Evolutionary conservation across 2,113 vertebrate genomes (phyloP).

Genomic region (Anas platyrhynchos): DNA sequence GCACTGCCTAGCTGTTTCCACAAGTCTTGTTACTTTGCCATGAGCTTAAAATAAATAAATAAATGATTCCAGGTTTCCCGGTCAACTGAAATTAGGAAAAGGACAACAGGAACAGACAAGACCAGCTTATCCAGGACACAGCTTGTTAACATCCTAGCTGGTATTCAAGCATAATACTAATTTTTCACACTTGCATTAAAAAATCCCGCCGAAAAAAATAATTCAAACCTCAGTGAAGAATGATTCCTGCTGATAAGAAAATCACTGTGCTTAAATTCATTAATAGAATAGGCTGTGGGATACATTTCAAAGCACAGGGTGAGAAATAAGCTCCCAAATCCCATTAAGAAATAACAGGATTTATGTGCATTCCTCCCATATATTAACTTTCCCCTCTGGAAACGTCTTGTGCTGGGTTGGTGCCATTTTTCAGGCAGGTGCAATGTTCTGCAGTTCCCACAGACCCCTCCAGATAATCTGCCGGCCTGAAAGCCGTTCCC

Average conservation of each 20-base stretch:
- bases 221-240: background rate
- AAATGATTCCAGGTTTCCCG: background rate
- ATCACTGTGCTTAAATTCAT: slow-evolving; percentile 55
- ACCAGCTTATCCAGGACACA: slow-evolving; percentile 38
- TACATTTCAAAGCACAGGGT: slow-evolving; percentile 58
- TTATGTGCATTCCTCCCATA: slow-evolving; percentile 74
- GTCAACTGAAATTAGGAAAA: background rate
- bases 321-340: slow-evolving; percentile 71
- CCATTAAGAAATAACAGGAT: slow-evolving; percentile 75
- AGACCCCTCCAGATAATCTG: slow-evolving; percentile 54
- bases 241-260: slow-evolving; percentile 61
- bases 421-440: slow-evolving; percentile 54
- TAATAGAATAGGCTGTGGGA: slow-evolving; percentile 39
- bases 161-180: slow-evolving; percentile 40
- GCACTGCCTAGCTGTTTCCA: background rate
- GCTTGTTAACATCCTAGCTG: slow-evolving; percentile 57
- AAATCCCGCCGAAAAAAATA: background rate
- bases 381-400: slow-evolving; percentile 69
- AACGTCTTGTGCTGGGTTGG: slow-evolving; percentile 51
- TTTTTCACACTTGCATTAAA: slow-evolving; percentile 64
- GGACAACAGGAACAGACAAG: background rate
- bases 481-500: slow-evolving; percentile 37
- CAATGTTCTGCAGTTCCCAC: slow-evolving; percentile 47
- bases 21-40: background rate
- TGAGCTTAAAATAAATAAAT: background rate